phyloP scores from a whole-genome alignment of 2,113 vertebrate species.

The Smithornis capensis region DNA sequence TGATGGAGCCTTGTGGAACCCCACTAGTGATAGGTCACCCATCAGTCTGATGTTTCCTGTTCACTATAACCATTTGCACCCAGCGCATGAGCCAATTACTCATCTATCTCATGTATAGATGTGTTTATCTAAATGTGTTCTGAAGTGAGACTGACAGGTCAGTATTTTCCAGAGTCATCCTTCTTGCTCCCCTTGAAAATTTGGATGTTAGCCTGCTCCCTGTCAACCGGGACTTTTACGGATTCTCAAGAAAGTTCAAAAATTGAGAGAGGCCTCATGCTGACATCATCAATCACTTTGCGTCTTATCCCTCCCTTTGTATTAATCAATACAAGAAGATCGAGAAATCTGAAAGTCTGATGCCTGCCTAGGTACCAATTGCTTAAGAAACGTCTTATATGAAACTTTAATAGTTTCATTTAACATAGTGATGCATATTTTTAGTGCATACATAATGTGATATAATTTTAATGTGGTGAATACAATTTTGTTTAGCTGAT shows the following conservation, averaged over 20 bases:
- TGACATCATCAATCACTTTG: background rate
- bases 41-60: background rate
- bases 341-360: background rate
- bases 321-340: background rate
- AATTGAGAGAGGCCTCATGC: background rate
- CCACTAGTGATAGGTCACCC: background rate
- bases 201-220: fast-evolving
- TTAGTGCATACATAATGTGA: no score
- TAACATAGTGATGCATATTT: background rate
- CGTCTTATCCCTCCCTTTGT: background rate
- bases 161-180: background rate
- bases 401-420: background rate
- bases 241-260: background rate
- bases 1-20: background rate
- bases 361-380: background rate
- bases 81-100: fast-evolving
- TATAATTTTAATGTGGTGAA: background rate
- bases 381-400: background rate
- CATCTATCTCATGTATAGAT: no score
- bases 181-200: background rate
- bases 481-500: background rate
- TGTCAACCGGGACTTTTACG: background rate
- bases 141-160: no score
- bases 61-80: background rate
- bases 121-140: background rate